Conservation (phyloP, 2,797 vertebrate genomes). For the Smutsia temminckii region DNA sequence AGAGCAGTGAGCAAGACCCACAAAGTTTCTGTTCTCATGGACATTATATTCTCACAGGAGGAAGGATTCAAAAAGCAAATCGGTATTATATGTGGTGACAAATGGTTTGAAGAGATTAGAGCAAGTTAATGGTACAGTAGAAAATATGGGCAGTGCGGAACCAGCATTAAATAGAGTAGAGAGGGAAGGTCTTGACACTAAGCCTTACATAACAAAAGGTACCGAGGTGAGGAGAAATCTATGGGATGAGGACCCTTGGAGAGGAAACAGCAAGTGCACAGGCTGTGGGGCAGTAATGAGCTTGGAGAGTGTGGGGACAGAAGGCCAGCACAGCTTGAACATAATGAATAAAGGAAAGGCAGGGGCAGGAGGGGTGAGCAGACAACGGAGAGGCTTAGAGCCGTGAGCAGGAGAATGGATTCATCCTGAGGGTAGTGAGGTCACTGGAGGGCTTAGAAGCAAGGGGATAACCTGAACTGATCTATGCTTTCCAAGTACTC, state of each 20-base stretch:
- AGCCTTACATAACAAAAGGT: background rate
- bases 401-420: background rate
- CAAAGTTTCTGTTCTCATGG: background rate
- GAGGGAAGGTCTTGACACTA: background rate
- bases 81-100: background rate
- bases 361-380: background rate
- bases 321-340: background rate
- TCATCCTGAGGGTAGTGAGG: background rate
- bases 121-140: background rate
- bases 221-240: background rate
- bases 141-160: background rate
- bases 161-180: background rate
- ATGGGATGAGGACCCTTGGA: background rate
- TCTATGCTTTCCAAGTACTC: background rate
- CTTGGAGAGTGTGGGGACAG: background rate
- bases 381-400: background rate
- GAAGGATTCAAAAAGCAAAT: background rate
- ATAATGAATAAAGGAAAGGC: background rate
- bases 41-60: background rate
- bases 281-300: background rate
- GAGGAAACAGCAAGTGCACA: background rate
- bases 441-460: background rate
- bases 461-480: background rate
- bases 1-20: background rate
- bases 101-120: background rate